Evolutionary conservation across 2,797 vertebrate genomes (phyloP).

Genomic region (Spizella passerina): DNA sequence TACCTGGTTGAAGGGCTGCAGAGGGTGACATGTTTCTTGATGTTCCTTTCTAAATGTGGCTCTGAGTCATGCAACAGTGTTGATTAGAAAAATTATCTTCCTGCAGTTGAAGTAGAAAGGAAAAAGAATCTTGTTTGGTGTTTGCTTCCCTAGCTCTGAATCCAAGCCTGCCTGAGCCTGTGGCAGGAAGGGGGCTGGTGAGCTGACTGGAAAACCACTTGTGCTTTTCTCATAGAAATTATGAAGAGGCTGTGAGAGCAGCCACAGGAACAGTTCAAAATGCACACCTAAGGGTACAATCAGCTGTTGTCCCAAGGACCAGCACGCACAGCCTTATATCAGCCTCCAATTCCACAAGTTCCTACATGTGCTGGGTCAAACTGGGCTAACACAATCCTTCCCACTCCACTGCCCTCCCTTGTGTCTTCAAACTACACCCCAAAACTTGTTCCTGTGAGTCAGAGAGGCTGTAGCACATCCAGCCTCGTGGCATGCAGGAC

Average conservation of each 20-base stretch:
- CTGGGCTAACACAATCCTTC: fast-evolving
- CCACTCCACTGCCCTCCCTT: not conserved
- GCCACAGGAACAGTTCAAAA: not conserved
- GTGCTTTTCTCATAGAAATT: not conserved
- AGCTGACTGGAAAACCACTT: not conserved
- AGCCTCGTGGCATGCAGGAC: fast-evolving
- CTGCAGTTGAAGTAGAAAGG: not conserved
- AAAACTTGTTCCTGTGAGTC: not conserved
- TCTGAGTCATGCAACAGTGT: not conserved
- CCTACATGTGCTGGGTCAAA: not conserved
- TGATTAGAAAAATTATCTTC: constrained; percentile 15
- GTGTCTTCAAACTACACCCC: not conserved
- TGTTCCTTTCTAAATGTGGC: not conserved
- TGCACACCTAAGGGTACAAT: not conserved
- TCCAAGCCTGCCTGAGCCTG: not conserved
- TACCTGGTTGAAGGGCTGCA: not conserved
- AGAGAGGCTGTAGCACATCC: not conserved
- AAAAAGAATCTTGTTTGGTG: not conserved
- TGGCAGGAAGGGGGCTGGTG: not conserved
- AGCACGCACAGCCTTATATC: not conserved
- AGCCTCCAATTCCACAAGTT: not conserved
- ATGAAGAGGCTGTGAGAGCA: not conserved
- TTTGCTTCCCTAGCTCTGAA: not conserved
- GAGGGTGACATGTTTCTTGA: not conserved
- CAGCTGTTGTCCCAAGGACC: not conserved